A percentile compares a stretch with the other conserved stretches of the same genome.
phyloP scores from a whole-genome alignment of 2,113 vertebrate genomes.

The Misgurnus mizolepis region DNA sequence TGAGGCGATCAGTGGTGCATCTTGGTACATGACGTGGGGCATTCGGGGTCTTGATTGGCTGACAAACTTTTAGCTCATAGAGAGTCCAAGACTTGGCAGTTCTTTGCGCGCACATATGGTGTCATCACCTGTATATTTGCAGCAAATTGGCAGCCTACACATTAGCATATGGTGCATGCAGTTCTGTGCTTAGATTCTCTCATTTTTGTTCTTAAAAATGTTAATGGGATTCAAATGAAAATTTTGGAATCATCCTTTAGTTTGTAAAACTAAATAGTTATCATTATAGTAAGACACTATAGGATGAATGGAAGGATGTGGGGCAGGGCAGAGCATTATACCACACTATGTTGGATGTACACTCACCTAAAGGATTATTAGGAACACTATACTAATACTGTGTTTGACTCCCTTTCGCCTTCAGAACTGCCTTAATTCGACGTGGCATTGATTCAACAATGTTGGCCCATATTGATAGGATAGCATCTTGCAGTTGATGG shows the following conservation, averaged over 20 bases:
- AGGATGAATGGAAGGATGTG: too few relatives aligned
- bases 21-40: constrained; percentile 30
- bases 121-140: constrained; percentile 73
- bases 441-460: too few relatives aligned
- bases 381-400: too few relatives aligned
- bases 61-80: constrained; percentile 44
- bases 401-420: too few relatives aligned
- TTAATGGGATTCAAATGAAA: not conserved
- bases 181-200: constrained; percentile 54
- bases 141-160: constrained; percentile 64
- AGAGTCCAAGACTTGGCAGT: constrained; percentile 57
- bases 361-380: too few relatives aligned
- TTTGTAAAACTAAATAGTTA: constrained; percentile 5
- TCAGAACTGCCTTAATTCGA: too few relatives aligned
- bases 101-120: constrained; percentile 71
- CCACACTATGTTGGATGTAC: too few relatives aligned
- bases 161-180: constrained; percentile 68
- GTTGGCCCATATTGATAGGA: too few relatives aligned
- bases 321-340: not conserved
- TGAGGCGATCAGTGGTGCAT: constrained; percentile 45
- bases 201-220: constrained; percentile 41
- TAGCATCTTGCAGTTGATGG: too few relatives aligned
- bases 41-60: constrained; percentile 37
- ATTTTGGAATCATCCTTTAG: not conserved
- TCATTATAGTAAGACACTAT: too few relatives aligned